Evolutionary conservation across 2,113 vertebrate species (phyloP).

Genomic region (Rattus norvegicus): GRCr8 NC_086020.1:175462001-175462500

Average conservation of each 20-base stretch:
- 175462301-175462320: background rate
- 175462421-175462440: background rate
- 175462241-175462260: background rate
- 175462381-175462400: background rate
- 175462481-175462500: background rate
- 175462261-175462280: background rate
- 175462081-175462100: background rate
- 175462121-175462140: background rate
- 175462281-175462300: background rate
- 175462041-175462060: background rate
- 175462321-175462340: background rate
- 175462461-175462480: background rate
- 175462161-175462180: background rate
- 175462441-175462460: background rate
- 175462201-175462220: background rate
- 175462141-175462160: background rate
- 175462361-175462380: background rate
- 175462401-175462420: background rate
- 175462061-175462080: background rate
- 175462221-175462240: background rate
- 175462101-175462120: background rate
- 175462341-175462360: background rate
- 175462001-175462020: conserved; percentile 16
- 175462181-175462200: background rate
- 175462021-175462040: background rate